Evolutionary conservation across 1,140 invertebrate species (phyloP).

Genomic region (Caenorhabditis brenneri): DNA sequence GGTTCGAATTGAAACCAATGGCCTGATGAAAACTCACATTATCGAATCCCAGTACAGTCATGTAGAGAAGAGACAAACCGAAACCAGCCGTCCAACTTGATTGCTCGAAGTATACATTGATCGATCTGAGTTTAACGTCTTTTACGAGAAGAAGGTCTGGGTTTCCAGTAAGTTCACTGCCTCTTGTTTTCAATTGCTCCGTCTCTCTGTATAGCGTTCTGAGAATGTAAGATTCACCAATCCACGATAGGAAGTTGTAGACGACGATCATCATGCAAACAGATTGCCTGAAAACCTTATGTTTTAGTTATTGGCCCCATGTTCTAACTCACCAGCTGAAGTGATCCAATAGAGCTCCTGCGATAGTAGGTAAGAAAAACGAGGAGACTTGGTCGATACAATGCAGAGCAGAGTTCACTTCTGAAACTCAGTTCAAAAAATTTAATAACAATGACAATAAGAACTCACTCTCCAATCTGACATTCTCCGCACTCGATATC

Average conservation of each 20-base stretch:
- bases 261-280: conserved; percentile 54
- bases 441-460: neutral
- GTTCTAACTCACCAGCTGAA: neutral
- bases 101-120: conserved; percentile 54
- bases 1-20: conserved; percentile 7
- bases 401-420: neutral
- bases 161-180: neutral
- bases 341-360: conserved; percentile 43
- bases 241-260: conserved; percentile 57
- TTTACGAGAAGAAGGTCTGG: too few species aligned
- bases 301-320: too few species aligned
- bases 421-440: neutral
- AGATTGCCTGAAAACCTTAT: neutral
- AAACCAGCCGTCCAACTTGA: conserved; percentile 57
- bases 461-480: conserved; percentile 46
- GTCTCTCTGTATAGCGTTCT: conserved; percentile 47
- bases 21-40: conserved; percentile 55
- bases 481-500: conserved; percentile 46
- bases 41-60: conserved; percentile 66
- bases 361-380: conserved; percentile 49
- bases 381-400: conserved; percentile 54
- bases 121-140: neutral
- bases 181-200: conserved; percentile 5
- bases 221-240: conserved; percentile 38
- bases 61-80: conserved; percentile 61